Conservation (phyloP, 2,888 invertebrate species). For the Theretra japonica region DNA sequence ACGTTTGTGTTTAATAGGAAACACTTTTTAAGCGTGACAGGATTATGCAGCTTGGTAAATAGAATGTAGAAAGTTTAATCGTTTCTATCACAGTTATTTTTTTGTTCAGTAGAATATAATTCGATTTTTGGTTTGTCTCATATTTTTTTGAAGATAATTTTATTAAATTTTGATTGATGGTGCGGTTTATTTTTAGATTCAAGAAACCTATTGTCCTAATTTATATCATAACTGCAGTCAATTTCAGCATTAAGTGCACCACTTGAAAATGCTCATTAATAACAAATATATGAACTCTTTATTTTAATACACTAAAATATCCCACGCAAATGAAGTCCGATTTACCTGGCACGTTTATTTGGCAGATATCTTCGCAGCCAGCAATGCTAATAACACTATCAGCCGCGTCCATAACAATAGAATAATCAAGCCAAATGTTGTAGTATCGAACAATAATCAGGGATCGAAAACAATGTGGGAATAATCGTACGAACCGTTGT, state of each 20-base stretch:
- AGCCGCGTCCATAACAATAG: slow-evolving; percentile 34
- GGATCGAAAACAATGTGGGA: slow-evolving; percentile 63
- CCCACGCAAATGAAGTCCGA: neutral
- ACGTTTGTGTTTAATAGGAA: neutral
- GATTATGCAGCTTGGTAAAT: no score
- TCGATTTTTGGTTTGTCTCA: no score
- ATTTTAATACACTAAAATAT: neutral
- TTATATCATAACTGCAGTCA: no score
- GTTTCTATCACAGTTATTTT: neutral
- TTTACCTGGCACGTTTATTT: neutral
- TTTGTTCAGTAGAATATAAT: no score
- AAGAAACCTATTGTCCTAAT: no score
- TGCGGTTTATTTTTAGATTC: no score
- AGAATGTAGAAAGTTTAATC: no score
- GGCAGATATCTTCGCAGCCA: neutral
- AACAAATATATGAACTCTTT: neutral
- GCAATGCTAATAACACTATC: slow-evolving; percentile 19
- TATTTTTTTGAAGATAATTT: no score
- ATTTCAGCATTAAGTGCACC: no score
- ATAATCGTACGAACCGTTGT: slow-evolving; percentile 61
- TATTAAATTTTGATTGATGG: no score
- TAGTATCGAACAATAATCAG: slow-evolving; percentile 55
- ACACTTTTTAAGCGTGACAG: no score
- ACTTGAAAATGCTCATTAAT: no score
- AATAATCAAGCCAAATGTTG: slow-evolving; percentile 38